phyloP scores from a whole-genome alignment of 1,140 invertebrate genomes.

The Charaxes varanes region DNA sequence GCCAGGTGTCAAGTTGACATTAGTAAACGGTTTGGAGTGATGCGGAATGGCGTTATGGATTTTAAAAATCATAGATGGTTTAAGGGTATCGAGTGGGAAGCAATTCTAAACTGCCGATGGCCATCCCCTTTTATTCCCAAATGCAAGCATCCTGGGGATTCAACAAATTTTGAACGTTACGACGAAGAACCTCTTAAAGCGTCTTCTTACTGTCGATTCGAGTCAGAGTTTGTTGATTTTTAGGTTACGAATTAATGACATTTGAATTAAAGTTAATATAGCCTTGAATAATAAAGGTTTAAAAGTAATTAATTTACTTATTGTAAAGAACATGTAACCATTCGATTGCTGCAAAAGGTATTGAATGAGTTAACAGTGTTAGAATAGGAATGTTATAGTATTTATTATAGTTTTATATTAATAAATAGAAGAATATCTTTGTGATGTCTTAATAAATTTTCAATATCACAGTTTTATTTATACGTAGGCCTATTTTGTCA shows the following conservation, averaged over 20 bases:
- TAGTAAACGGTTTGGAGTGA: constrained; percentile 91
- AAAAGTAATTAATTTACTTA: no score
- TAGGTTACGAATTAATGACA: constrained; percentile 20
- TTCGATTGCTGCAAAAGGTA: no score
- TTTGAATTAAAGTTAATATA: neutral
- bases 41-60: constrained; percentile 85
- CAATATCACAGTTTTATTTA: no score
- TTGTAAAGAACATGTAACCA: no score
- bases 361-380: constrained; percentile 9
- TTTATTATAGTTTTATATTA: no score
- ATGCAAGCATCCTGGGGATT: constrained; percentile 82
- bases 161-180: constrained; percentile 91
- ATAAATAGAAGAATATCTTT: no score
- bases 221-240: constrained; percentile 59
- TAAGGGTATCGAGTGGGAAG: constrained; percentile 87
- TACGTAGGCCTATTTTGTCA: no score
- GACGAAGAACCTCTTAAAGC: constrained; percentile 45
- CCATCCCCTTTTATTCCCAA: constrained; percentile 86
- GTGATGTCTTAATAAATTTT: no score
- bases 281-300: no score
- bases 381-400: no score
- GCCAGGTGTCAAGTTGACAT: constrained; percentile 87
- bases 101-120: constrained; percentile 88
- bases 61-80: constrained; percentile 84
- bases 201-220: constrained; percentile 41